Conservation (phyloP, 2,888 invertebrate species). For the Scaptomyza polygonia region DNA sequence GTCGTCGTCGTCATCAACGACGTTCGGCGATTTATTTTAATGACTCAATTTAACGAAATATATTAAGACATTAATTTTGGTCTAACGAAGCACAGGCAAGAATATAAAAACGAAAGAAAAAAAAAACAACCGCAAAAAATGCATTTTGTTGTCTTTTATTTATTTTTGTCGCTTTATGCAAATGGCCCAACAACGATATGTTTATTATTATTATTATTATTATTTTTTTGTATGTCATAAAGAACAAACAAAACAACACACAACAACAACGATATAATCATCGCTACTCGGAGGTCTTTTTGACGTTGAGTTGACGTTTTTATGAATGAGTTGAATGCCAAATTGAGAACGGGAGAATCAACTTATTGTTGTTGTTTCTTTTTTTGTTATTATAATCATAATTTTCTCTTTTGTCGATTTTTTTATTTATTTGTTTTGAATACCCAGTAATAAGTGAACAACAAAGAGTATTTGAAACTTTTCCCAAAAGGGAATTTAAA, state of each 20-base stretch:
- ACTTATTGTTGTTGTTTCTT: slow-evolving; percentile 18
- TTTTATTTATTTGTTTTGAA: slow-evolving; percentile 4
- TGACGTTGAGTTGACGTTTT: slow-evolving; percentile 64
- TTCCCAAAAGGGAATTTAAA: neutral
- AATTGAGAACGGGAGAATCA: slow-evolving; percentile 48
- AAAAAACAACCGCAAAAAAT: slow-evolving; percentile 11
- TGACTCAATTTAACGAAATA: slow-evolving; percentile 83
- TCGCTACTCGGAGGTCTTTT: slow-evolving; percentile 63
- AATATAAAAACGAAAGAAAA: neutral
- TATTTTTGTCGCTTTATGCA: slow-evolving; percentile 62
- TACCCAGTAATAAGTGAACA: neutral
- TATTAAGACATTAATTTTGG: slow-evolving; percentile 79
- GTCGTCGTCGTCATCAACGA: slow-evolving; percentile 38
- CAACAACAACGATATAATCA: slow-evolving; percentile 12
- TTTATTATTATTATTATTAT: slow-evolving; percentile 50
- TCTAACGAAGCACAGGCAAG: slow-evolving; percentile 64
- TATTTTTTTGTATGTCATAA: slow-evolving; percentile 37
- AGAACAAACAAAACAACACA: slow-evolving; percentile 1
- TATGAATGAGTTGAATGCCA: slow-evolving; percentile 66
- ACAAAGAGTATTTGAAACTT: neutral
- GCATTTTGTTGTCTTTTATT: slow-evolving; percentile 30
- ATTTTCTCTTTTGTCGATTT: slow-evolving; percentile 31
- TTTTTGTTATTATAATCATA: slow-evolving; percentile 33
- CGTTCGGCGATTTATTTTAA: slow-evolving; percentile 81
- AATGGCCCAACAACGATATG: slow-evolving; percentile 47